These are phyloP conservation scores for Vireo altiloquus DNA, from an alignment of 2,113 vertebrate genomes.

Conservation along the genomic window DNA sequence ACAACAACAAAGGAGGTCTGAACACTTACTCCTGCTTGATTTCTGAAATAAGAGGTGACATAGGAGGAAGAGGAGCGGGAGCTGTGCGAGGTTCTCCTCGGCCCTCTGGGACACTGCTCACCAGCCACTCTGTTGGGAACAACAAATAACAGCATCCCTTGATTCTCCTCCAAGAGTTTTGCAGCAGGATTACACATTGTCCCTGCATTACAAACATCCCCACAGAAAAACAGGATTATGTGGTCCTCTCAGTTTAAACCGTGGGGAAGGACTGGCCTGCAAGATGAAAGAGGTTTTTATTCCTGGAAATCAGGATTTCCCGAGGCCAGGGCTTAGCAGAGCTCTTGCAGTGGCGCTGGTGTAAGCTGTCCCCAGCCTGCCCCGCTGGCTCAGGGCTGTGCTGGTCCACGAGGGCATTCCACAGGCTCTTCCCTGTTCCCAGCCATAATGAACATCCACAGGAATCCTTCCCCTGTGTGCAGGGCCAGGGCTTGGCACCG, in stretches of 20 bases:
- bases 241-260: not conserved
- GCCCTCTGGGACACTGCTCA: not conserved
- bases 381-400: not conserved
- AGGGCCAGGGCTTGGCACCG: not conserved
- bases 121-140: not conserved
- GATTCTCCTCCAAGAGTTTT: not conserved
- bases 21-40: not conserved
- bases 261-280: not conserved
- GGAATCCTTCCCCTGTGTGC: accelerated
- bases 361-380: not conserved
- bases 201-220: not conserved
- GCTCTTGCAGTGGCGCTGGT: not conserved
- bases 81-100: not conserved
- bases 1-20: not conserved
- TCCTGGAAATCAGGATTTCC: conserved; percentile 21
- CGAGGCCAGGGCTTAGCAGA: not conserved
- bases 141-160: not conserved
- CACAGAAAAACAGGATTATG: conserved; percentile 46
- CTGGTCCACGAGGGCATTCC: not conserved
- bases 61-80: not conserved
- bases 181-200: not conserved
- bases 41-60: not conserved
- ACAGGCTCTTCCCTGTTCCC: not conserved
- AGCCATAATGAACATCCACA: accelerated
- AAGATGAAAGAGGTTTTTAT: conserved; percentile 19